Evolutionary conservation across 2,113 vertebrate genomes (phyloP).

Genomic region (Gopherus evgoodei): DNA sequence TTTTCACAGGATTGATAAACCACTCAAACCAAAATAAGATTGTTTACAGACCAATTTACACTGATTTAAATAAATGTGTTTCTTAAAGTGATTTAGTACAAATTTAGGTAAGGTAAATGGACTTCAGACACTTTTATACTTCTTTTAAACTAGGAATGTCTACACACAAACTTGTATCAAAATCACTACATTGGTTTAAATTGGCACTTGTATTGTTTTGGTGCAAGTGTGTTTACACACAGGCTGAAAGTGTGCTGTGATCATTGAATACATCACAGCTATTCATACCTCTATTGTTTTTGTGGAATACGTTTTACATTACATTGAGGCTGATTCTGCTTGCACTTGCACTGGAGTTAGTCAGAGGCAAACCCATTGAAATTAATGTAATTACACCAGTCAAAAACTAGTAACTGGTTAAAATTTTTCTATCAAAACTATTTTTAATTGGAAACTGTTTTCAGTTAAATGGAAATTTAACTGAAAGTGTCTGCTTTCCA

Average conservation of each 20-base stretch:
- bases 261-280: rapidly evolving
- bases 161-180: neutral
- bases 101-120: neutral
- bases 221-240: neutral
- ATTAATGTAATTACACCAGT: neutral
- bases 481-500: neutral
- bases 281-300: neutral
- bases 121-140: neutral
- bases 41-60: neutral
- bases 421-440: neutral
- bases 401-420: neutral
- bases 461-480: neutral
- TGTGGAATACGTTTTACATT: neutral
- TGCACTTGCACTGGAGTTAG: neutral
- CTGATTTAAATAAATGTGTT: neutral
- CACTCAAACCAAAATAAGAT: neutral
- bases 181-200: neutral
- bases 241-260: neutral
- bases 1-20: neutral
- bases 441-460: neutral
- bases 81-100: neutral
- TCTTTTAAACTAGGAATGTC: neutral
- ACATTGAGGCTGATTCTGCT: neutral
- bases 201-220: neutral
- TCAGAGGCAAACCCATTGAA: neutral